phyloP scores from a whole-genome alignment of 2,888 invertebrate genomes.

The Chymomyza amoena region DNA sequence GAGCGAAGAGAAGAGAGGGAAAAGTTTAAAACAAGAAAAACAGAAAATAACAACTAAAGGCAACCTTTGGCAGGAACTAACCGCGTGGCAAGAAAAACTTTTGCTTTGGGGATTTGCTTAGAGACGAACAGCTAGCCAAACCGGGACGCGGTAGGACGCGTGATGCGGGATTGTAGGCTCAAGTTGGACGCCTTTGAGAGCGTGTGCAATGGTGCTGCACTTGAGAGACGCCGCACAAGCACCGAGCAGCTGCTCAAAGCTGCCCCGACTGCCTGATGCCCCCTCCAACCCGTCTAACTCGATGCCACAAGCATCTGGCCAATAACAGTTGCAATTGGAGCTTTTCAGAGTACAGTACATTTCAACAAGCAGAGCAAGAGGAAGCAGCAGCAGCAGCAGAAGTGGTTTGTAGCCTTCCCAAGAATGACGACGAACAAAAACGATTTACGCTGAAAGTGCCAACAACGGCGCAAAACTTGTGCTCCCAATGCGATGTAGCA shows the following conservation, averaged over 20 bases:
- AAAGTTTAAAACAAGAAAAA: constrained; percentile 6
- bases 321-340: constrained; percentile 67
- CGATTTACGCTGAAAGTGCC: constrained; percentile 66
- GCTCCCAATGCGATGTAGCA: constrained; percentile 18
- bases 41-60: constrained; percentile 6
- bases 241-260: constrained; percentile 20
- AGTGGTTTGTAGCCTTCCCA: constrained; percentile 2
- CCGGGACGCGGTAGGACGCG: no score
- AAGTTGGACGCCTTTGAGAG: constrained; percentile 12
- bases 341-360: not conserved
- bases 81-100: constrained; percentile 68
- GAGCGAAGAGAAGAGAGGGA: not conserved
- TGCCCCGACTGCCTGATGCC: not conserved
- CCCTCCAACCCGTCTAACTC: not conserved
- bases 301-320: constrained; percentile 32
- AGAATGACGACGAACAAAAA: constrained; percentile 46
- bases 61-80: constrained; percentile 52
- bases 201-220: constrained; percentile 48
- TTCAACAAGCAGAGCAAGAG: no score
- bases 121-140: not conserved
- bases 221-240: constrained; percentile 69
- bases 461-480: constrained; percentile 57
- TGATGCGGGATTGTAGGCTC: constrained; percentile 40
- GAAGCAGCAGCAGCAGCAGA: constrained; percentile 15
- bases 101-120: constrained; percentile 61